Conservation (phyloP, 2,113 vertebrate species). For the Camelus dromedarius region DNA sequence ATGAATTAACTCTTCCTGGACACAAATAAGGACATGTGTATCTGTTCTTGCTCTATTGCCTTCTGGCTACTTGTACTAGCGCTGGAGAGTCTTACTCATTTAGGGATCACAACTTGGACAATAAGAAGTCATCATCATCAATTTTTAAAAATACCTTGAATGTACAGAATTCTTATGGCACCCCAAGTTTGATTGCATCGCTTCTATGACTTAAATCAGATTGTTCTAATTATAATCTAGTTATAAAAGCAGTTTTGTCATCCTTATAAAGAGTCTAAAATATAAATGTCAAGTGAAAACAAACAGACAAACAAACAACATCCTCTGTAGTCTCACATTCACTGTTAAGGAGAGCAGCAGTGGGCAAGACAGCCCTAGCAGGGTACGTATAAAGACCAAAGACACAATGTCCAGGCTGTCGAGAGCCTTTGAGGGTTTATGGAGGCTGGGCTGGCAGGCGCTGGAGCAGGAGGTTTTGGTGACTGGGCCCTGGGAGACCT, state of each 20-base stretch:
- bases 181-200: not conserved
- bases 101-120: not conserved
- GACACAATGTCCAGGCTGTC: not conserved
- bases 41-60: not conserved
- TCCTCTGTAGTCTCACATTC: not conserved
- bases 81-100: not conserved
- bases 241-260: not conserved
- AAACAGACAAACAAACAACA: not conserved
- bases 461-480: not conserved
- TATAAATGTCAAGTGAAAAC: not conserved
- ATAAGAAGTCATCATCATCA: not conserved
- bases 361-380: accelerated
- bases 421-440: not conserved
- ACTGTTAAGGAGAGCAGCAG: not conserved
- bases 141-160: not conserved
- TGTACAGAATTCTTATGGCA: not conserved
- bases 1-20: not conserved
- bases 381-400: too few species aligned
- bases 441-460: not conserved
- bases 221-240: not conserved
- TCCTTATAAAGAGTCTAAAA: not conserved
- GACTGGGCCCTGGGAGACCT: not conserved
- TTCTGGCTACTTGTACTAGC: not conserved
- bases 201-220: not conserved
- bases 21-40: not conserved